Evolutionary conservation across 2,888 invertebrate genomes (phyloP).

Genomic region (Tiliacea citrago): DNA sequence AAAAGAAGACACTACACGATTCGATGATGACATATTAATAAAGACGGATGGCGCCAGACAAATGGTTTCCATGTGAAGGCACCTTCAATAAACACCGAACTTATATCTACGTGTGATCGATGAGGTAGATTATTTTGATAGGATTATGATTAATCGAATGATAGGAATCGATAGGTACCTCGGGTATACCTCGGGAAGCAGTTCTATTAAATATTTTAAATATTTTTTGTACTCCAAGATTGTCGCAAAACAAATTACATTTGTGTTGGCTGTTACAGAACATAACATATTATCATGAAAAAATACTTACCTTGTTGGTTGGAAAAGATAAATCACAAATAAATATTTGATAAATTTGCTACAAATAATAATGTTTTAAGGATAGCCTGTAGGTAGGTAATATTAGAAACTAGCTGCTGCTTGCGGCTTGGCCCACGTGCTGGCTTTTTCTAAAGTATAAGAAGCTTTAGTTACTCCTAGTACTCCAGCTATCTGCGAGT

Average conservation of each 20-base stretch:
- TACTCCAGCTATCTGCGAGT: no score
- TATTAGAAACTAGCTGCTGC: no score
- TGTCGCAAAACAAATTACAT: background rate
- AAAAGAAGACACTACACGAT: conserved; percentile 27
- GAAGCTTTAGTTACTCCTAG: no score
- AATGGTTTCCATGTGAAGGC: conserved; percentile 39
- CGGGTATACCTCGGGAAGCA: background rate
- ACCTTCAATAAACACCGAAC: conserved; percentile 50
- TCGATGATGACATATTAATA: conserved; percentile 48
- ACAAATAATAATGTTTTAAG: background rate
- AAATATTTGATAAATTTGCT: background rate
- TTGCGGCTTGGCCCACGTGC: no score
- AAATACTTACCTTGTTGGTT: background rate
- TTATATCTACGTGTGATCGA: conserved; percentile 58
- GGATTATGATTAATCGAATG: conserved; percentile 46
- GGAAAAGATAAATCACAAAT: background rate
- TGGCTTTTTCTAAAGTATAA: no score
- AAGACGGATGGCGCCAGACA: conserved; percentile 54
- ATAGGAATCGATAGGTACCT: conserved; percentile 28
- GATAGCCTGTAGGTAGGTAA: background rate
- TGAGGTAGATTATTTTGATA: conserved; percentile 37
- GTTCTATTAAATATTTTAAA: background rate
- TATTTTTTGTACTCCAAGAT: background rate
- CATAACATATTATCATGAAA: background rate
- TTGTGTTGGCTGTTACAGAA: background rate